Evolutionary conservation across 2,113 vertebrate genomes (phyloP).

Genomic region (Oryzias curvinotus): DNA sequence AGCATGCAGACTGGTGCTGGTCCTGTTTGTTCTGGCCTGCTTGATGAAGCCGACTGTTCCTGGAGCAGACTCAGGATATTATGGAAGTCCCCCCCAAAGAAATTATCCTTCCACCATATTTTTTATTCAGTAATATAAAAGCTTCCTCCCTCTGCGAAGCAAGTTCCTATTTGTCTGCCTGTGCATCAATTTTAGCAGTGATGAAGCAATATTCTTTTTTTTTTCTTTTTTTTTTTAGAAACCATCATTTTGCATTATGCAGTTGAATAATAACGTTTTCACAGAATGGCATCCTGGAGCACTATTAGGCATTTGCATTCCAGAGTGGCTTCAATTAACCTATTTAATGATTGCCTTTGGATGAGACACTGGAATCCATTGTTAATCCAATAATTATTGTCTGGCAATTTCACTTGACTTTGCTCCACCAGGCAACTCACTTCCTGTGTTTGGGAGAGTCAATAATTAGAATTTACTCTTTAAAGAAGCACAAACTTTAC

Average conservation of each 20-base stretch:
- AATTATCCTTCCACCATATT: slow-evolving; percentile 29
- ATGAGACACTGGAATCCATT: slow-evolving; percentile 47
- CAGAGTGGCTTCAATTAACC: slow-evolving; percentile 64
- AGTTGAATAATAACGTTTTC: slow-evolving; percentile 13
- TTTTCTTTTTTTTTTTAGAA: not conserved
- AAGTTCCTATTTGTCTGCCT: not conserved
- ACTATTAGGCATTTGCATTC: slow-evolving; percentile 55
- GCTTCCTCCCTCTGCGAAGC: slow-evolving; percentile 6
- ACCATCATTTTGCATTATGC: slow-evolving; percentile 3
- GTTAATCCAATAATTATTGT: slow-evolving; percentile 68
- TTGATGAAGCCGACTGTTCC: slow-evolving; percentile 57
- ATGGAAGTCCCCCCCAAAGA: slow-evolving; percentile 43
- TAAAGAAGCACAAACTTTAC: slow-evolving; percentile 19
- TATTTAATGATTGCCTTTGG: slow-evolving; percentile 56
- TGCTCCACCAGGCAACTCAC: slow-evolving; percentile 42
- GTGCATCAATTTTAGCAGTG: slow-evolving; percentile 7
- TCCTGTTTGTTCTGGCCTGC: slow-evolving; percentile 62
- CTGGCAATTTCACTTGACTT: slow-evolving; percentile 56
- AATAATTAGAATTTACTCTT: slow-evolving; percentile 49
- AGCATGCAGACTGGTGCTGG: slow-evolving; percentile 37
- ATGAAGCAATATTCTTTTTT: not conserved
- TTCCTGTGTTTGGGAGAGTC: slow-evolving; percentile 40
- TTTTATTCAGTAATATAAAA: slow-evolving; percentile 12
- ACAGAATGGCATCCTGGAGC: slow-evolving; percentile 25
- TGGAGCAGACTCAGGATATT: slow-evolving; percentile 35